phyloP scores from a whole-genome alignment of 2,888 invertebrate genomes.

The Drosophila lacicola region DNA sequence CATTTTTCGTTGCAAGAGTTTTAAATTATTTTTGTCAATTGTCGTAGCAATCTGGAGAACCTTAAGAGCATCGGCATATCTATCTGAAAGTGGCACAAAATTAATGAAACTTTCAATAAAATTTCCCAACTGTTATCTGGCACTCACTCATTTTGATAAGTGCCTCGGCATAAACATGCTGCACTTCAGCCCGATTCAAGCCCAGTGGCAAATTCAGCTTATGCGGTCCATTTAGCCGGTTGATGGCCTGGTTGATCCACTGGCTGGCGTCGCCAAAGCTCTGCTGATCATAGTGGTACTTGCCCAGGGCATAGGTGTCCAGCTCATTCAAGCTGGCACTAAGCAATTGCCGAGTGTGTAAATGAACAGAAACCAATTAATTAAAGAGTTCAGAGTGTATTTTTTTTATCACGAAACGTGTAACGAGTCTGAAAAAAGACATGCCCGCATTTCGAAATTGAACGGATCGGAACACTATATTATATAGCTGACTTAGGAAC shows the following conservation, averaged over 20 bases:
- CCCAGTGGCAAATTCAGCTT: slow-evolving; percentile 26
- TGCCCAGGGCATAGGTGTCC: slow-evolving; percentile 76
- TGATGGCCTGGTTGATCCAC: slow-evolving; percentile 72
- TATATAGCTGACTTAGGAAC: no score
- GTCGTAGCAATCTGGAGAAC: slow-evolving; percentile 55
- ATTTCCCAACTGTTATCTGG: background rate
- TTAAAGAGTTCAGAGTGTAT: slow-evolving; percentile 49
- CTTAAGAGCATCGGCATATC: slow-evolving; percentile 59
- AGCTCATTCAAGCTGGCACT: slow-evolving; percentile 71
- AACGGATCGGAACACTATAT: no score
- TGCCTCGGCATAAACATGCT: slow-evolving; percentile 71
- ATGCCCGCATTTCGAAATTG: no score
- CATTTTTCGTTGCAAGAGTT: slow-evolving; percentile 57
- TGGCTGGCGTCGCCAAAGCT: slow-evolving; percentile 54
- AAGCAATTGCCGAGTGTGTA: background rate
- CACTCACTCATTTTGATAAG: slow-evolving; percentile 76
- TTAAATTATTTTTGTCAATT: slow-evolving; percentile 49
- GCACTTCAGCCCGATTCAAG: slow-evolving; percentile 43
- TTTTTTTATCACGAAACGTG: no score
- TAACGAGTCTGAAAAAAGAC: no score
- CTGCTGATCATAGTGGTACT: slow-evolving; percentile 54
- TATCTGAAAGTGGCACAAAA: slow-evolving; percentile 33
- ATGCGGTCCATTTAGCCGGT: slow-evolving; percentile 18
- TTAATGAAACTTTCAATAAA: background rate
- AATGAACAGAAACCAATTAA: background rate